Conservation (phyloP, 2,113 vertebrate genomes). For the Phoxinus phoxinus region DNA sequence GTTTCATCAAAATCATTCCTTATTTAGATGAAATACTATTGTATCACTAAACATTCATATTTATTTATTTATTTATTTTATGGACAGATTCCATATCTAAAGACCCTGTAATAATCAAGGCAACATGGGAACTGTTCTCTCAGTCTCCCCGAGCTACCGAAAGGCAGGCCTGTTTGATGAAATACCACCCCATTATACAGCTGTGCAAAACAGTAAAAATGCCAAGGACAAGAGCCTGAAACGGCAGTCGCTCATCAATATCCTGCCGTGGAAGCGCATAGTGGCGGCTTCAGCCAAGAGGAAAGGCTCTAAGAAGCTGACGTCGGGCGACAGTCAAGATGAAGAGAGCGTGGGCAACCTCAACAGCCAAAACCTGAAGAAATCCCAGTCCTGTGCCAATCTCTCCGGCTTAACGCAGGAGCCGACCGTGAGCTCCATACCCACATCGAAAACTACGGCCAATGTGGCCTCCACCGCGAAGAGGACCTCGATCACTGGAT, state of each 20-base stretch:
- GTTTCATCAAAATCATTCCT: background rate
- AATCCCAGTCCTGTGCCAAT: constrained; percentile 91
- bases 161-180: constrained; percentile 90
- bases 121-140: constrained; percentile 91
- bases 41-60: background rate
- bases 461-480: constrained; percentile 74
- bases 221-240: constrained; percentile 89
- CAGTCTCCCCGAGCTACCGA: constrained; percentile 90
- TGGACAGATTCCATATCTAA: constrained; percentile 13
- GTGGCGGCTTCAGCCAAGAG: constrained; percentile 89
- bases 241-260: constrained; percentile 87
- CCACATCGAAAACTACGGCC: constrained; percentile 80
- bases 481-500: constrained; percentile 75
- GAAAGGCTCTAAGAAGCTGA: constrained; percentile 89
- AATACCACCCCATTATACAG: constrained; percentile 86
- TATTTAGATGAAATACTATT: background rate
- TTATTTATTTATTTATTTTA: background rate
- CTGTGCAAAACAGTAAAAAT: constrained; percentile 90
- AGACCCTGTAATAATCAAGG: constrained; percentile 21
- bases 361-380: constrained; percentile 88
- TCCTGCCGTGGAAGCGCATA: constrained; percentile 90
- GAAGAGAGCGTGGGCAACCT: constrained; percentile 82
- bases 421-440: constrained; percentile 70
- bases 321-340: constrained; percentile 78
- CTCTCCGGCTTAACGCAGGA: constrained; percentile 85